phyloP scores from a whole-genome alignment of 1,140 invertebrate species.

The Zophobas atratus region DNA sequence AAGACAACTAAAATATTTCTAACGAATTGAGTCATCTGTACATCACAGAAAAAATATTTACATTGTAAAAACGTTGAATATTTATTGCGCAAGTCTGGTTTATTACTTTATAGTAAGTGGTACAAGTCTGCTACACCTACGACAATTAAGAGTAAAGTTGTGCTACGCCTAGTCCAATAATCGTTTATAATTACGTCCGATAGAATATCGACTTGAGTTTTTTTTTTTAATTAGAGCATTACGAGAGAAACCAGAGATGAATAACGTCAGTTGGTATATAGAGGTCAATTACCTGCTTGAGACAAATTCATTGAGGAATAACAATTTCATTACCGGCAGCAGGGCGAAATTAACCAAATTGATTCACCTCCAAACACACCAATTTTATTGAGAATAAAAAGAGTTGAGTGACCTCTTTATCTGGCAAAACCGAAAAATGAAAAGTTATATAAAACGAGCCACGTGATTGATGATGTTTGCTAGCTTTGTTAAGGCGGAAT shows the following conservation, averaged over 20 bases:
- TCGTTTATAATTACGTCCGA: background rate
- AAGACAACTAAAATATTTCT: too few relatives aligned
- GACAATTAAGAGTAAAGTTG: conserved; percentile 31
- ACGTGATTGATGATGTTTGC: conserved; percentile 31
- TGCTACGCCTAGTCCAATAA: background rate
- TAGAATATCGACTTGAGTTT: conserved; percentile 16
- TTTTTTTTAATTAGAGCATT: conserved; percentile 34
- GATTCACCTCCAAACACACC: conserved; percentile 14
- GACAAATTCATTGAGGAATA: conserved; percentile 33
- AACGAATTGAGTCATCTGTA: too few relatives aligned
- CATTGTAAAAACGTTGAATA: conserved; percentile 2
- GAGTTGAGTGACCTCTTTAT: conserved; percentile 8
- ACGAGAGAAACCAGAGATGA: conserved; percentile 36
- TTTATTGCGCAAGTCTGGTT: conserved; percentile 1
- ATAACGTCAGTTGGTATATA: conserved; percentile 20
- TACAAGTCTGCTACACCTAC: conserved; percentile 16
- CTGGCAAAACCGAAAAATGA: background rate
- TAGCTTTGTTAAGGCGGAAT: conserved; percentile 29
- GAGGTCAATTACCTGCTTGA: conserved; percentile 36
- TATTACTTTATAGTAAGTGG: conserved; percentile 11
- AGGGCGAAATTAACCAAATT: conserved; percentile 21
- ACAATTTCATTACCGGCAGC: conserved; percentile 22
- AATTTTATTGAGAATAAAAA: conserved; percentile 4
- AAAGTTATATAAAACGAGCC: conserved; percentile 22
- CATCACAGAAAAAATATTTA: background rate